Evolutionary conservation across 2,113 vertebrate genomes (phyloP).

Genomic region (Neodon shergylaensis): DNA sequence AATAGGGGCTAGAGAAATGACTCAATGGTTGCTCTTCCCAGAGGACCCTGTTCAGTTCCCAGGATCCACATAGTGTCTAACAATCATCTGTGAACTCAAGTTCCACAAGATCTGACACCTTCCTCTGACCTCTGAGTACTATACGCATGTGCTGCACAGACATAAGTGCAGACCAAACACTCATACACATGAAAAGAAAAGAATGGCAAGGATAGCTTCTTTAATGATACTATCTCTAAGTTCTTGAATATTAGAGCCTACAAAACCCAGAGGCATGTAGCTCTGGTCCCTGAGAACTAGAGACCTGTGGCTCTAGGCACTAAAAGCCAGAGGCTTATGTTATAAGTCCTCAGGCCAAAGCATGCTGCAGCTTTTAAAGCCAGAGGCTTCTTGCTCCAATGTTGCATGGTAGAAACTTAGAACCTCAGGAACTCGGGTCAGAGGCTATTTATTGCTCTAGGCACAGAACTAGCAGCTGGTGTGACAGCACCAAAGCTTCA

Average conservation of each 20-base stretch:
- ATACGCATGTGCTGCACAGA: neutral
- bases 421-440: neutral
- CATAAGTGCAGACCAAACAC: neutral
- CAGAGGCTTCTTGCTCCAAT: neutral
- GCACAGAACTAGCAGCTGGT: neutral
- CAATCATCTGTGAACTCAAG: neutral
- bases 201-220: neutral
- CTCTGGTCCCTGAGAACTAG: neutral
- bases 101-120: neutral
- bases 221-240: neutral
- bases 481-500: neutral
- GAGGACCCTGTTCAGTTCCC: neutral
- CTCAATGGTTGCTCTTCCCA: neutral
- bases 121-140: neutral
- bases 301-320: neutral
- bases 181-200: neutral
- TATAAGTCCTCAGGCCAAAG: neutral
- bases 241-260: neutral
- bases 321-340: neutral
- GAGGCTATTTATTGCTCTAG: neutral
- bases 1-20: neutral
- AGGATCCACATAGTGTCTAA: neutral
- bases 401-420: neutral
- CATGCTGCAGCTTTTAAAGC: neutral
- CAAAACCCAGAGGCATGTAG: neutral